Conservation (phyloP, 1,140 invertebrate genomes). For the Neodiprion fabricii region DNA sequence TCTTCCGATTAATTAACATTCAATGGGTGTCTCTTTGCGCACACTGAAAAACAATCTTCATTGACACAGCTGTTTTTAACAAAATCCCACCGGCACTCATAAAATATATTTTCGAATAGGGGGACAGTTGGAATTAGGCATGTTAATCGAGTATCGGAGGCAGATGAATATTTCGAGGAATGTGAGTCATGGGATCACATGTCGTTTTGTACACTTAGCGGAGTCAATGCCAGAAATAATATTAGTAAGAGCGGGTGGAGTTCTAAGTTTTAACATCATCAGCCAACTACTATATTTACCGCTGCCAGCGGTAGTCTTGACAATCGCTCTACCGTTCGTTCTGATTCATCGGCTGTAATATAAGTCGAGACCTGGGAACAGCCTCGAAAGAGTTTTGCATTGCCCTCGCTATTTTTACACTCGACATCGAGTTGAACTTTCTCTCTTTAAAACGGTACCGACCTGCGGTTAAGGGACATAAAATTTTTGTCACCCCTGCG, state of each 20-base stretch:
- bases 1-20: too few species aligned
- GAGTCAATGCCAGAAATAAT: conserved; percentile 59
- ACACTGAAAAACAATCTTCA: too few species aligned
- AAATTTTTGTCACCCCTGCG: background rate
- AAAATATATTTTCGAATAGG: too few species aligned
- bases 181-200: conserved; percentile 50
- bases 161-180: conserved; percentile 42
- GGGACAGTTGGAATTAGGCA: background rate
- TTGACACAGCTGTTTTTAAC: too few species aligned
- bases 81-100: too few species aligned
- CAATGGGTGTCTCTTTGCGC: too few species aligned
- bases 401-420: background rate
- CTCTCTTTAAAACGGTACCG: background rate
- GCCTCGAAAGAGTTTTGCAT: background rate
- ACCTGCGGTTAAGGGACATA: background rate
- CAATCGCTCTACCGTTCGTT: background rate
- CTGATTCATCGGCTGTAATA: background rate
- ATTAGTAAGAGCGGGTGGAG: conserved; percentile 38
- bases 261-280: conserved; percentile 45
- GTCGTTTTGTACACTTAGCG: conserved; percentile 32
- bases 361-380: background rate
- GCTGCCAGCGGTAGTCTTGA: background rate
- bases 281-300: conserved; percentile 54
- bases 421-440: background rate
- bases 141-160: background rate